Conservation (phyloP, 1,140 invertebrate species). For the Eurosta solidaginis region DNA sequence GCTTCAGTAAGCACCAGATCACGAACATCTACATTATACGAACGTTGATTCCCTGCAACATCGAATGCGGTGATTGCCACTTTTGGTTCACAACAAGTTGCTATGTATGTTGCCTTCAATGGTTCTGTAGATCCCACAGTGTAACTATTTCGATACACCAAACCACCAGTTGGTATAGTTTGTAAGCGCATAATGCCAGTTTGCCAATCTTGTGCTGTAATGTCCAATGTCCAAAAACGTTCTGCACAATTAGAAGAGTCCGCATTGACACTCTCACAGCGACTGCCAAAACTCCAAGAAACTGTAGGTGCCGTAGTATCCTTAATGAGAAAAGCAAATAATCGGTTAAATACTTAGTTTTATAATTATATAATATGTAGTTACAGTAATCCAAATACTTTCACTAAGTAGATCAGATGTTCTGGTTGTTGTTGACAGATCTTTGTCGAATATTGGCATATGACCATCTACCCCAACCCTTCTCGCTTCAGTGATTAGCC, state of each 20-base stretch:
- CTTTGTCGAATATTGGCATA: too few relatives aligned
- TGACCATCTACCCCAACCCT: too few relatives aligned
- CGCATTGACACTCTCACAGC: slow-evolving; percentile 46
- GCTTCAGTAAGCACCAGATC: slow-evolving; percentile 58
- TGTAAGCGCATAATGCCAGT: slow-evolving; percentile 67
- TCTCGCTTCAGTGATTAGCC: too few relatives aligned
- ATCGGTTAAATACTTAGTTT: not conserved
- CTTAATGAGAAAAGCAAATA: slow-evolving; percentile 39
- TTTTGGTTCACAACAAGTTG: slow-evolving; percentile 66
- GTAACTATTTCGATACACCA: slow-evolving; percentile 61
- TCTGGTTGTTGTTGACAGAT: too few relatives aligned
- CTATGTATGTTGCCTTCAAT: slow-evolving; percentile 65
- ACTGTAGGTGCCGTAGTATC: slow-evolving; percentile 57
- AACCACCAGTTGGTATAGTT: slow-evolving; percentile 61
- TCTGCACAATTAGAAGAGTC: slow-evolving; percentile 61
- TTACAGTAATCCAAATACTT: too few relatives aligned
- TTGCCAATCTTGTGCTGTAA: slow-evolving; percentile 64
- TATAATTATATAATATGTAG: not conserved
- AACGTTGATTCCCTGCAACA: slow-evolving; percentile 64
- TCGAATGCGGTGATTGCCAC: slow-evolving; percentile 66
- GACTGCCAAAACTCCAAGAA: slow-evolving; percentile 62
- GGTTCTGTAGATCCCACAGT: slow-evolving; percentile 66
- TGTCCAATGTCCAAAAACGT: slow-evolving; percentile 67
- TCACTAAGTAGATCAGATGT: too few relatives aligned
- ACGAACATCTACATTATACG: slow-evolving; percentile 65